Evolutionary conservation across 2,797 vertebrate genomes (phyloP), one percentile per base, ranked within the genome.

Genomic region (Chromis chromis): DNA sequence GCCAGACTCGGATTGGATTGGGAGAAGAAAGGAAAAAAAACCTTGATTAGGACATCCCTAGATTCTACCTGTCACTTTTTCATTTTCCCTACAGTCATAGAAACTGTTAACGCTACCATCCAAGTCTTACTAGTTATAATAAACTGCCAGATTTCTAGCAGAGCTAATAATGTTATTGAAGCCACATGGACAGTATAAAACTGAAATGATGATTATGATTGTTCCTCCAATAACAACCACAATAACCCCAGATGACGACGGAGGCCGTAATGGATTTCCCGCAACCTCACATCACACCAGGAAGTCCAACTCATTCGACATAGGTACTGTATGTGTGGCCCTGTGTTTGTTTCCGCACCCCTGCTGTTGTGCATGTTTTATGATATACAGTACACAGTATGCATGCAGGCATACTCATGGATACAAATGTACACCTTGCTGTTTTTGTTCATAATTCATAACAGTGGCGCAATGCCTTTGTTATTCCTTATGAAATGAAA

Each of bases 301-400:
- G 75, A 95, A 95, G 86, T 94, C 96, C 28, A 94, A 91, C 91
- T 97, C 96, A 1, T 96, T 96, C 69, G 96, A 97, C 89, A 95
- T 88, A 90, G 94, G 94, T 94, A 90, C 74, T 58, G 79, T 64
- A 66, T 36, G 63, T 69, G 22, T 44, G 27, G 33, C 12, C 56
- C 22, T 22, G 24, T 78, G 54, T 54, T 56, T 67, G 12, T 65
- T 27, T 39, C 53, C 40, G 53, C 70, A 5, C 33, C 54, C 31
- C 62, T 52, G 36, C 69, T 73, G 52, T 16, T 68, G 11, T 40
- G 16, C 27, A 52, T 25, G 50, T 36, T 59, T 52, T 24, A 22
- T 19, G 28, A 42, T 65, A 12, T 13, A 0, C 1, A 12, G 19
- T 27, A 27, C 17, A 27, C 48, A 19, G 22, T 17, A 21, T 49